These are phyloP conservation scores for Parnassius glacialis DNA, from an alignment of 2,888 invertebrate genomes.

Conservation along the genomic window DNA sequence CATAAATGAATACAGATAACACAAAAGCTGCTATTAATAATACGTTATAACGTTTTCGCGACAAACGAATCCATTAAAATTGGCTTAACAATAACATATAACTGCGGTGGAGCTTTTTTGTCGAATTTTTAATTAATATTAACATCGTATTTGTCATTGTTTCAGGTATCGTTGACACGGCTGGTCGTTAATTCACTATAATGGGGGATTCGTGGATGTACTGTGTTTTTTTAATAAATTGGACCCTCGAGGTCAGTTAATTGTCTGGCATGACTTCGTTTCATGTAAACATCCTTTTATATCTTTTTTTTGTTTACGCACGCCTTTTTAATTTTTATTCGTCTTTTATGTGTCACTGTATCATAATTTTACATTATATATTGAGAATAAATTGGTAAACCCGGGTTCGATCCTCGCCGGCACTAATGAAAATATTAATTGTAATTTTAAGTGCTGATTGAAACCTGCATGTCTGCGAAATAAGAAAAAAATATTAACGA, in stretches of 20 bases:
- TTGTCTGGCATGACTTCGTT: constrained; percentile 1
- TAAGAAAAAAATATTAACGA: no score
- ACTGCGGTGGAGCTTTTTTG: constrained; percentile 24
- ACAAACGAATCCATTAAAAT: constrained; percentile 31
- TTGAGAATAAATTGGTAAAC: no score
- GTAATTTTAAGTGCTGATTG: no score
- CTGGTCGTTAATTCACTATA: constrained; percentile 25
- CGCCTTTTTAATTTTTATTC: no score
- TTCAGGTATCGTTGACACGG: constrained; percentile 34
- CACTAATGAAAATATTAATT: no score
- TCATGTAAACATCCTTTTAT: background rate
- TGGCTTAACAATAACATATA: constrained; percentile 49
- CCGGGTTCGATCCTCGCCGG: no score
- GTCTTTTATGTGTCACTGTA: no score
- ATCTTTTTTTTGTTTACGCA: no score
- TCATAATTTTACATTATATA: no score
- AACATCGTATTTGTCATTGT: constrained; percentile 40
- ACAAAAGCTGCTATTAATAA: constrained; percentile 18
- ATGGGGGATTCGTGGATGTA: constrained; percentile 22
- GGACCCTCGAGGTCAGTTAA: constrained; percentile 22
- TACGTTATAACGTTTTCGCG: constrained; percentile 17
- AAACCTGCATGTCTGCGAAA: no score
- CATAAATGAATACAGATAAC: constrained; percentile 15
- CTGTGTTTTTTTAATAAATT: constrained; percentile 18
- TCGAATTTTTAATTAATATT: constrained; percentile 43